phyloP scores from a whole-genome alignment of 2,888 invertebrate species.

The Drosophila nr. medialis region DNA sequence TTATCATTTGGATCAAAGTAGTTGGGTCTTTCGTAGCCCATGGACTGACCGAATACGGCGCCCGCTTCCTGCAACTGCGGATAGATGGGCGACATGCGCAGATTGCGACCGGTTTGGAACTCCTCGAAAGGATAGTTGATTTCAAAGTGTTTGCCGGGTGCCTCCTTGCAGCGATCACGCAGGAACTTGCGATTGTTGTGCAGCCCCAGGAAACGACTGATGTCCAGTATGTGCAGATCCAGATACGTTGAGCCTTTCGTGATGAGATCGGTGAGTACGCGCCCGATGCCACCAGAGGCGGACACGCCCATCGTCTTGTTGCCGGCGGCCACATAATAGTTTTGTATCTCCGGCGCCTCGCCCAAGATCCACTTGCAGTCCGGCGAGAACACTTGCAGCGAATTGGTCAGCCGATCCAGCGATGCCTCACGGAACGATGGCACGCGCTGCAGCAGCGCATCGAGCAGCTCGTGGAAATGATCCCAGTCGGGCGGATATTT shows the following conservation, averaged over 20 bases:
- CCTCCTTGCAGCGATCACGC: constrained; percentile 95
- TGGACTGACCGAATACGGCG: constrained; percentile 97
- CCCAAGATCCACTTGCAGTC: constrained; percentile 98
- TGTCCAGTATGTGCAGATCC: constrained; percentile 95
- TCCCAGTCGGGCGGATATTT: constrained; percentile 97
- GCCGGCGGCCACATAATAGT: constrained; percentile 96
- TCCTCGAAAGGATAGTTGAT: constrained; percentile 94
- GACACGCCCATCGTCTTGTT: constrained; percentile 98
- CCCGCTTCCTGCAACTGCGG: constrained; percentile 95
- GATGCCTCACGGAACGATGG: constrained; percentile 91
- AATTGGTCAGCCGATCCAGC: constrained; percentile 93
- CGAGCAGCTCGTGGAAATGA: constrained; percentile 95
- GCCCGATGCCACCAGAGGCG: constrained; percentile 97
- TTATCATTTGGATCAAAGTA: constrained; percentile 91
- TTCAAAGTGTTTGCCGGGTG: constrained; percentile 94
- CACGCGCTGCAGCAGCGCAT: constrained; percentile 93
- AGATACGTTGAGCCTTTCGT: constrained; percentile 91
- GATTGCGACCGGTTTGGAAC: constrained; percentile 94
- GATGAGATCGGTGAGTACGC: constrained; percentile 94
- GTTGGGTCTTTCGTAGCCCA: constrained; percentile 98
- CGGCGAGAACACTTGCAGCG: constrained; percentile 97
- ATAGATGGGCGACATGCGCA: constrained; percentile 97
- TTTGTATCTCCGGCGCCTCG: constrained; percentile 95
- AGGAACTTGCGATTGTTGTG: constrained; percentile 98
- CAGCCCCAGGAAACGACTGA: constrained; percentile 94